Percentiles rank a stretch among this genome's conserved stretches.
These are phyloP conservation scores for Epistrophella euchroma DNA, from an alignment of 2,888 invertebrate species.

Conservation along the genomic window DNA sequence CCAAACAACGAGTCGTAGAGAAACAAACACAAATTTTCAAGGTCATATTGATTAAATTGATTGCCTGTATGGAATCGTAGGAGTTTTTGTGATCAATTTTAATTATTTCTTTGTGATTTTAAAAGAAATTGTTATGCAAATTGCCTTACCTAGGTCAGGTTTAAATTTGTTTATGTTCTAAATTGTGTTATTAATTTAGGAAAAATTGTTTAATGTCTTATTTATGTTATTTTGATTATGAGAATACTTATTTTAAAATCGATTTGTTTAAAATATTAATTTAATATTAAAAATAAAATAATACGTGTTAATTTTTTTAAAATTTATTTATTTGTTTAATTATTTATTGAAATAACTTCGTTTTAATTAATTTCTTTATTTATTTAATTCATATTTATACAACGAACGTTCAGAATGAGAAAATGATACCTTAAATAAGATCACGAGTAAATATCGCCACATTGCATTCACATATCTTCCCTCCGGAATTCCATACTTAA, in stretches of 20 bases:
- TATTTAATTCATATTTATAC: neutral
- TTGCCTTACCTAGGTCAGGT: conserved; percentile 5
- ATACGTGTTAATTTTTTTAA: too few relatives aligned
- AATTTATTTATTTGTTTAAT: too few relatives aligned
- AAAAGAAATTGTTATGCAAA: neutral
- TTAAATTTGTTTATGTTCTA: neutral
- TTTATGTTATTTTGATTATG: too few relatives aligned
- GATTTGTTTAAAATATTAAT: too few relatives aligned
- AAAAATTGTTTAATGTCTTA: too few relatives aligned
- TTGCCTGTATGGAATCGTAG: neutral
- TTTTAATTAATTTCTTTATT: neutral
- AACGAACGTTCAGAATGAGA: neutral
- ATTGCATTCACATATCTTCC: neutral
- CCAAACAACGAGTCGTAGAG: neutral
- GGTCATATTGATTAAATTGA: neutral
- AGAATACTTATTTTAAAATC: too few relatives aligned
- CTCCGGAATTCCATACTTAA: neutral
- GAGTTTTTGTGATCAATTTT: neutral
- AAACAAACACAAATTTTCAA: neutral
- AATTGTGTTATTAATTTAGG: too few relatives aligned
- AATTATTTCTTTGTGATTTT: neutral
- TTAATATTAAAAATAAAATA: too few relatives aligned
- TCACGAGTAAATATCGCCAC: neutral
- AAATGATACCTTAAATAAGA: neutral
- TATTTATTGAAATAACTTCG: neutral